These are phyloP conservation scores for Pongo abelii DNA, from an alignment of 2,113 vertebrate species.

Conservation along the genomic window DNA sequence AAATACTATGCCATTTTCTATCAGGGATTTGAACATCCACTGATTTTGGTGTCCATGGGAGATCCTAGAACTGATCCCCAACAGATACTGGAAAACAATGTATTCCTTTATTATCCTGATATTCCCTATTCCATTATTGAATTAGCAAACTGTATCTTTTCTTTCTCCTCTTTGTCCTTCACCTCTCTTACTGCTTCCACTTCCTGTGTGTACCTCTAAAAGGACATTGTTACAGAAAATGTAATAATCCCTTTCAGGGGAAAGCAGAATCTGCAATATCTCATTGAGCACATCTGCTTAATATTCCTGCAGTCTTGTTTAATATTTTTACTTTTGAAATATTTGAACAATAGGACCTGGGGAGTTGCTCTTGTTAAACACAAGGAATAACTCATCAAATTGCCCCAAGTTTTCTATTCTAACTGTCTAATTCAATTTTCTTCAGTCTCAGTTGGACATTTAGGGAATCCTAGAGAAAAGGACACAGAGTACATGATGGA, in stretches of 20 bases:
- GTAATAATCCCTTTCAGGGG: constrained; percentile 12
- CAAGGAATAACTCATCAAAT: constrained; percentile 30
- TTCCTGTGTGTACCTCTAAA: constrained; percentile 5
- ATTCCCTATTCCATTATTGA: neutral
- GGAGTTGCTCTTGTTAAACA: constrained; percentile 29
- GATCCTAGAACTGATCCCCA: neutral
- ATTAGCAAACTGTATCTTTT: neutral
- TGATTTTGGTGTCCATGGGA: neutral
- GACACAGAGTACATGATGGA: neutral
- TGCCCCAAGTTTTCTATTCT: neutral
- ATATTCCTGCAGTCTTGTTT: neutral
- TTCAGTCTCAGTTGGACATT: neutral
- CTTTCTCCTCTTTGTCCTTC: neutral
- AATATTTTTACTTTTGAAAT: constrained; percentile 52
- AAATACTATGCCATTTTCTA: neutral
- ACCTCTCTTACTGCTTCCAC: neutral
- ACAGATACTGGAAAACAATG: neutral
- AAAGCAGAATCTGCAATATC: neutral
- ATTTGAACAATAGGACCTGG: constrained; percentile 23
- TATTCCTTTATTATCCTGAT: neutral
- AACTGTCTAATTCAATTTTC: constrained; percentile 2
- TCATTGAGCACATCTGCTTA: neutral
- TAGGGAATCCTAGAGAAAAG: neutral
- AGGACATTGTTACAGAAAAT: constrained; percentile 20
- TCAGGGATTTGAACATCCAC: neutral